A percentile compares a stretch with the other conserved stretches of the same genome.
phyloP scores from a whole-genome alignment of 2,888 invertebrate genomes.

The Rhagophthalmus giganteus region DNA sequence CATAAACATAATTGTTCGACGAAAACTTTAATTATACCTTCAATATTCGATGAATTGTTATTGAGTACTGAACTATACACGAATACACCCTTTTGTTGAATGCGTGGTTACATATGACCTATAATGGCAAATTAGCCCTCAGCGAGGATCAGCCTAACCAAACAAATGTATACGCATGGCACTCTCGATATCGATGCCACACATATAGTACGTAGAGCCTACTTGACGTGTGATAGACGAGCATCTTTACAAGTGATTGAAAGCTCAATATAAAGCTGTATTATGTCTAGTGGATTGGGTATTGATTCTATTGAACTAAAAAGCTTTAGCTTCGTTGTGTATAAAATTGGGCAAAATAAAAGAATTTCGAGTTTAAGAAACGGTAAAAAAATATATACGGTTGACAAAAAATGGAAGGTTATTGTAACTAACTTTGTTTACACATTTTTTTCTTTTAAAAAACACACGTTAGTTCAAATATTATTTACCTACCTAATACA shows the following conservation, averaged over 20 bases:
- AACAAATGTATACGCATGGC: slow-evolving; percentile 35
- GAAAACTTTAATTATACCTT: slow-evolving; percentile 1
- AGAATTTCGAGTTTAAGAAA: too few species aligned
- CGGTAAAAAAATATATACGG: background rate
- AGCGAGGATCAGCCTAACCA: slow-evolving; percentile 41
- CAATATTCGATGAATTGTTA: slow-evolving; percentile 15
- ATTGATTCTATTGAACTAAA: slow-evolving; percentile 26
- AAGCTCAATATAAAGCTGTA: slow-evolving; percentile 27
- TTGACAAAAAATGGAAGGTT: too few species aligned
- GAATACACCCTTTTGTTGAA: slow-evolving; percentile 25
- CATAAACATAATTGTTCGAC: background rate
- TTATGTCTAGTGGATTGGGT: slow-evolving; percentile 27
- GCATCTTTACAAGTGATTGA: slow-evolving; percentile 33
- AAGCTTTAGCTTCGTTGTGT: slow-evolving; percentile 24
- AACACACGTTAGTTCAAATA: too few species aligned
- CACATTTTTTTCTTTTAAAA: too few species aligned
- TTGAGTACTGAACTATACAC: slow-evolving; percentile 12
- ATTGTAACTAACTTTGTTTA: too few species aligned
- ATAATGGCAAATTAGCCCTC: slow-evolving; percentile 37
- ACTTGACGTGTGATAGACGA: slow-evolving; percentile 34
- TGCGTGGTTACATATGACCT: slow-evolving; percentile 31
- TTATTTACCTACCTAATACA: too few species aligned
- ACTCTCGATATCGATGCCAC: slow-evolving; percentile 33
- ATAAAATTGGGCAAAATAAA: too few species aligned
- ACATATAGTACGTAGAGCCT: slow-evolving; percentile 20